Conservation (phyloP, 2,888 invertebrate species). For the Cheilosia vulpina region DNA sequence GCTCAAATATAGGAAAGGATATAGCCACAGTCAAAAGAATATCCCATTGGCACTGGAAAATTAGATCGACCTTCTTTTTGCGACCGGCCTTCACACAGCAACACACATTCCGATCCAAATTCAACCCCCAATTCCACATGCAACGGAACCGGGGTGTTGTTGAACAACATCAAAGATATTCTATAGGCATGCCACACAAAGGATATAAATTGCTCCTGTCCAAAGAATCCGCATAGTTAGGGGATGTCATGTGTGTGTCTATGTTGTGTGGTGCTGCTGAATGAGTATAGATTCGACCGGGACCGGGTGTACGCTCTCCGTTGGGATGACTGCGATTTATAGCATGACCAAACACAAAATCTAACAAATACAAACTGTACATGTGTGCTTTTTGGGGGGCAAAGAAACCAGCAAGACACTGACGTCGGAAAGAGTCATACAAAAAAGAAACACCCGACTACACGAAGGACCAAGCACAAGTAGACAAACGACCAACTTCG, state of each 20-base stretch:
- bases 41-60: slow-evolving; percentile 66
- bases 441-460: not conserved
- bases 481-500: slow-evolving; percentile 42
- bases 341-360: slow-evolving; percentile 67
- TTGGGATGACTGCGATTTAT: slow-evolving; percentile 73
- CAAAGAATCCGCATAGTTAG: slow-evolving; percentile 73
- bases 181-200: slow-evolving; percentile 66
- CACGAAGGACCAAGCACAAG: not conserved
- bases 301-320: slow-evolving; percentile 21
- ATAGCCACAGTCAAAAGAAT: slow-evolving; percentile 56
- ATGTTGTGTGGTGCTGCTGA: slow-evolving; percentile 14
- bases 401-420: slow-evolving; percentile 16
- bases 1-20: slow-evolving; percentile 43
- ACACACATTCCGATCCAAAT: slow-evolving; percentile 41
- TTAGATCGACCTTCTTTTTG: slow-evolving; percentile 68
- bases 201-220: slow-evolving; percentile 73
- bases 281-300: slow-evolving; percentile 17
- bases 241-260: slow-evolving; percentile 53
- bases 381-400: slow-evolving; percentile 9
- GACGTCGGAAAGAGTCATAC: not conserved
- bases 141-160: slow-evolving; percentile 49
- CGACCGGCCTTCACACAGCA: slow-evolving; percentile 62
- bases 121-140: not conserved
- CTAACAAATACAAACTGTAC: slow-evolving; percentile 68
- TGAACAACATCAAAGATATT: slow-evolving; percentile 63